Evolutionary conservation across 35 echinoderm and acorn worm genomes (phyloP).

Genomic region (Patiria miniata): DNA sequence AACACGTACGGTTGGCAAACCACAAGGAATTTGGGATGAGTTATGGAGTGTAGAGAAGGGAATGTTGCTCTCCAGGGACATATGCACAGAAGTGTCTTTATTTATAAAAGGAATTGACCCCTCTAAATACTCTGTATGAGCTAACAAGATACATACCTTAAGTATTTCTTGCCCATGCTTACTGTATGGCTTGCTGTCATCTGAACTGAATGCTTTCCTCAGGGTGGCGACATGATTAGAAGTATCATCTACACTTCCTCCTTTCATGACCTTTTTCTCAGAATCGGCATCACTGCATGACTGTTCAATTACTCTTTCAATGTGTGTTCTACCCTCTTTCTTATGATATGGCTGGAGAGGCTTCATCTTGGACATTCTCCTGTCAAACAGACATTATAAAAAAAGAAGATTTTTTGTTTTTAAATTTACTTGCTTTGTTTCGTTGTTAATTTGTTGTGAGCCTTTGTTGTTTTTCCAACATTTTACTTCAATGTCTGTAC

Average conservation of each 20-base stretch:
- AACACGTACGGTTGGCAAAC: too few species aligned
- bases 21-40: too few species aligned
- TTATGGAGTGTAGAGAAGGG: too few species aligned
- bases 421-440: too few species aligned
- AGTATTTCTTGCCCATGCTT: conserved; percentile 50
- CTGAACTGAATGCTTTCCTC: conserved; percentile 73
- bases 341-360: conserved; percentile 22
- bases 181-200: conserved; percentile 21
- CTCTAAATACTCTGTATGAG: too few species aligned
- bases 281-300: conserved; percentile 58
- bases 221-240: conserved; percentile 45
- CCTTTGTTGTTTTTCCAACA: neutral
- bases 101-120: too few species aligned
- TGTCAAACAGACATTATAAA: conserved; percentile 6
- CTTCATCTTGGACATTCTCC: conserved; percentile 74
- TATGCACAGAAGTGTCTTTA: too few species aligned
- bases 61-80: too few species aligned
- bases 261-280: conserved; percentile 12
- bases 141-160: conserved; percentile 9
- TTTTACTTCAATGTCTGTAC: neutral
- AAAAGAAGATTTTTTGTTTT: neutral
- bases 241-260: conserved; percentile 15
- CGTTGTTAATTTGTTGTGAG: too few species aligned
- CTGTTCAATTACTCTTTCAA: conserved; percentile 52
- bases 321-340: conserved; percentile 58